Evolutionary conservation across 2,113 vertebrate genomes (phyloP).

Genomic region (Patagioenas fasciata): DNA sequence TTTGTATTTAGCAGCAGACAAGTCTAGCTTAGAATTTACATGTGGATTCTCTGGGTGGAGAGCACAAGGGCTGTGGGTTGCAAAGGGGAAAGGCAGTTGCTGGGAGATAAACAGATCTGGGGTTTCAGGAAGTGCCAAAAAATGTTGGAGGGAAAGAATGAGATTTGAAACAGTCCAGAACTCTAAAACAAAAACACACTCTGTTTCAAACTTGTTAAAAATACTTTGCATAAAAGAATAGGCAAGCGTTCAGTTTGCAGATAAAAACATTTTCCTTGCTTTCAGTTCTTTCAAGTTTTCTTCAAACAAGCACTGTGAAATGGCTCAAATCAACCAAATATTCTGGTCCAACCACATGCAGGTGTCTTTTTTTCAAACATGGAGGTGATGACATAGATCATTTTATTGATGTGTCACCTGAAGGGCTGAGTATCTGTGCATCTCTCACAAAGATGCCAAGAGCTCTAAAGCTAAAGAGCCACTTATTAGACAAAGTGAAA

Average conservation of each 20-base stretch:
- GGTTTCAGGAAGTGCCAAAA: neutral
- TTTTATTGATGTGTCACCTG: neutral
- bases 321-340: neutral
- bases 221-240: neutral
- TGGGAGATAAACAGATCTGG: neutral
- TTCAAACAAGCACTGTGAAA: neutral
- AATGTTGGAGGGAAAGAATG: neutral
- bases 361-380: rapidly evolving
- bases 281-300: neutral
- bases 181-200: neutral
- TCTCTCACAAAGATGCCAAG: neutral
- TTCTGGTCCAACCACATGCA: neutral
- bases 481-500: rapidly evolving
- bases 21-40: neutral
- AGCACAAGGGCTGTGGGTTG: neutral
- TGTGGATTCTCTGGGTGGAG: neutral
- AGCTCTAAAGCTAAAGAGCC: neutral
- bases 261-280: neutral
- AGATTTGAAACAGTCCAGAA: neutral
- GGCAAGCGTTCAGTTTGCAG: neutral
- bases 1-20: neutral
- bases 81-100: neutral
- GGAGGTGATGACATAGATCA: neutral
- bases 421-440: rapidly evolving
- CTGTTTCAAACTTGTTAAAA: neutral